These are phyloP conservation scores for Pristionchus japonicus DNA, from an alignment of 2,888 invertebrate species.

Conservation along the genomic window DNA sequence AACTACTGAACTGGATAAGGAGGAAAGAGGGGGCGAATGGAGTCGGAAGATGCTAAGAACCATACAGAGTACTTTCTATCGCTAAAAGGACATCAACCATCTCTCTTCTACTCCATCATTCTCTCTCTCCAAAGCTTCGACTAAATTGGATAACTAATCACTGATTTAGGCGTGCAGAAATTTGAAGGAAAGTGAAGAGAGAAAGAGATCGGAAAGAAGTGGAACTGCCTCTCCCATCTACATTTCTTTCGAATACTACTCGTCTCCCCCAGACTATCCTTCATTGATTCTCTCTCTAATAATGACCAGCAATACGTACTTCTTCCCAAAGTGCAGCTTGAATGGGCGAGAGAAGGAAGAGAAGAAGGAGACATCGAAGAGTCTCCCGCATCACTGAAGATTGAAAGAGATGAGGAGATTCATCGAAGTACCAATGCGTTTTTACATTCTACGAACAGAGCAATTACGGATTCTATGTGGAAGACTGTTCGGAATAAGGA, in stretches of 20 bases:
- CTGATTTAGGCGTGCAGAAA: not conserved
- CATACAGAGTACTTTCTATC: not conserved
- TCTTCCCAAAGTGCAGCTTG: not conserved
- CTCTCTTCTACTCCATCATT: not conserved
- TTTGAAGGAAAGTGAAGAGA: not conserved
- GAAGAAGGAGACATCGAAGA: not conserved
- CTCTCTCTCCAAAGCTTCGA: not conserved
- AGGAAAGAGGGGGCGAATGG: not conserved
- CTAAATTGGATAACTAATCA: conserved; percentile 3
- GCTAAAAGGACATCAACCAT: conserved; percentile 3
- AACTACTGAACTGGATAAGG: not conserved
- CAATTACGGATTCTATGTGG: no score
- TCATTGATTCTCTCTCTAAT: no score
- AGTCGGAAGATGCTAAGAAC: conserved; percentile 5
- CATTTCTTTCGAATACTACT: not conserved
- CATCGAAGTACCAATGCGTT: no score
- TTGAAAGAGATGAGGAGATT: not conserved
- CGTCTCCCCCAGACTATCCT: no score
- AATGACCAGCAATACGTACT: no score
- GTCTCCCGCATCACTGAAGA: not conserved
- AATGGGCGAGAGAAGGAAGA: not conserved
- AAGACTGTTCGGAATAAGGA: no score
- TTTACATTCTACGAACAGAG: no score
- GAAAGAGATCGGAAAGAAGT: not conserved
- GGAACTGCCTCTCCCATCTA: not conserved